These are phyloP conservation scores for Scelioninae gen. 2 DNA, from an alignment of 2,888 invertebrate species.

Conservation along the genomic window DNA sequence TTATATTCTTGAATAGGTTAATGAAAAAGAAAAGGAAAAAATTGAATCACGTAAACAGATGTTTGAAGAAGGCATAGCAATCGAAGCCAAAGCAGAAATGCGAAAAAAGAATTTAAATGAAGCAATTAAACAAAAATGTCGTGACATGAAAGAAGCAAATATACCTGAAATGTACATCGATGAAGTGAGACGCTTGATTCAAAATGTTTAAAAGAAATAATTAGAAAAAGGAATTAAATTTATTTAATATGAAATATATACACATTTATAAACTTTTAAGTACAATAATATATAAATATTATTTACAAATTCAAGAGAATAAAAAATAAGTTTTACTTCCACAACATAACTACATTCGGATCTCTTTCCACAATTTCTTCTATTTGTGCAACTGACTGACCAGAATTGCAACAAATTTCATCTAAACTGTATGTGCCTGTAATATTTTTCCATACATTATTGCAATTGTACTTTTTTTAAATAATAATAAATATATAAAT, in stretches of 20 bases:
- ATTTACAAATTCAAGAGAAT: too few species aligned
- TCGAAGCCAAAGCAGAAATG: conserved; percentile 79
- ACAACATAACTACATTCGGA: conserved; percentile 87
- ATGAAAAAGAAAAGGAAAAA: conserved; percentile 82
- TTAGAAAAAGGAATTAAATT: too few species aligned
- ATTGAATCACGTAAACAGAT: conserved; percentile 79
- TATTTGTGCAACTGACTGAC: conserved; percentile 84
- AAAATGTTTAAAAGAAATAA: conserved; percentile 61
- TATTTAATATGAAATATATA: too few species aligned
- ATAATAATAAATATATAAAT: background rate
- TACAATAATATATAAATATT: too few species aligned
- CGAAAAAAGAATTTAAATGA: conserved; percentile 77
- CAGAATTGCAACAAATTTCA: conserved; percentile 92
- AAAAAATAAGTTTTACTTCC: conserved; percentile 78
- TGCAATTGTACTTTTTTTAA: too few species aligned
- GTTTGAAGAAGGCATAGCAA: conserved; percentile 81
- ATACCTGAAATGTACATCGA: conserved; percentile 79
- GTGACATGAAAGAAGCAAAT: conserved; percentile 78
- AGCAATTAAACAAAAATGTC: conserved; percentile 78
- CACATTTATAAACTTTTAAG: too few species aligned
- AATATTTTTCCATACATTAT: background rate
- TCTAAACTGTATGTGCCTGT: conserved; percentile 86
- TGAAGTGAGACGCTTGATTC: conserved; percentile 73
- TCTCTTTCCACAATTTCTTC: conserved; percentile 90
- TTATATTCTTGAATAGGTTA: conserved; percentile 76